Percentiles rank a stretch among this genome's conserved stretches.
These are phyloP conservation scores for Plebejus anna DNA, from an alignment of 2,888 invertebrate genomes.

Conservation along the genomic window DNA sequence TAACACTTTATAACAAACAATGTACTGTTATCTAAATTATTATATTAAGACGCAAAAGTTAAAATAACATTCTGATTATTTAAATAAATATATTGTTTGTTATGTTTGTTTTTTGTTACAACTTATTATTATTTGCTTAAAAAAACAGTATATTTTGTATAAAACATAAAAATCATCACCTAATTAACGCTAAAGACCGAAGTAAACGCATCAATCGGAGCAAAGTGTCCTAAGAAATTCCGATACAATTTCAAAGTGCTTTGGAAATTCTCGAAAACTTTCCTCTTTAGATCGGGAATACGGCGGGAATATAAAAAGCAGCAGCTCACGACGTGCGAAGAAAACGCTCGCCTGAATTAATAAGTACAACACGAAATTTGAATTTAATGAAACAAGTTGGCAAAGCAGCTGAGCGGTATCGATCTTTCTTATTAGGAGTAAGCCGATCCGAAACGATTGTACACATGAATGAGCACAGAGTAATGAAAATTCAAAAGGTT, in stretches of 20 bases:
- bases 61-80: not conserved
- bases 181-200: slow-evolving; percentile 9
- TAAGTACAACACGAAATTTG: slow-evolving; percentile 80
- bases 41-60: not conserved
- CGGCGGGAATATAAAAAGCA: slow-evolving; percentile 67
- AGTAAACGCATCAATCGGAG: slow-evolving; percentile 25
- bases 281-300: slow-evolving; percentile 44
- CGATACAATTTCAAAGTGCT: slow-evolving; percentile 41
- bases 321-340: slow-evolving; percentile 57
- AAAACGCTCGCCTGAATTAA: slow-evolving; percentile 74
- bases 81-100: not conserved
- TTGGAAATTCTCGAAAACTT: slow-evolving; percentile 45
- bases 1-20: not conserved
- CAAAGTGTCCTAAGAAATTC: slow-evolving; percentile 32
- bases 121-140: too few relatives aligned
- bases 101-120: too few relatives aligned
- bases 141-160: not conserved
- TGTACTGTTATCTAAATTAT: not conserved
- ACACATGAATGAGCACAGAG: slow-evolving; percentile 37
- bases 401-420: slow-evolving; percentile 72
- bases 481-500: slow-evolving; percentile 37
- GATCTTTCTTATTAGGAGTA: slow-evolving; percentile 63
- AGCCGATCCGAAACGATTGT: slow-evolving; percentile 43
- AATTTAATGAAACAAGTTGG: slow-evolving; percentile 81
- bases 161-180: not conserved